Base-by-base conservation (phyloP, 1,140 invertebrate species). In the Drosophila nasuta region DNA sequence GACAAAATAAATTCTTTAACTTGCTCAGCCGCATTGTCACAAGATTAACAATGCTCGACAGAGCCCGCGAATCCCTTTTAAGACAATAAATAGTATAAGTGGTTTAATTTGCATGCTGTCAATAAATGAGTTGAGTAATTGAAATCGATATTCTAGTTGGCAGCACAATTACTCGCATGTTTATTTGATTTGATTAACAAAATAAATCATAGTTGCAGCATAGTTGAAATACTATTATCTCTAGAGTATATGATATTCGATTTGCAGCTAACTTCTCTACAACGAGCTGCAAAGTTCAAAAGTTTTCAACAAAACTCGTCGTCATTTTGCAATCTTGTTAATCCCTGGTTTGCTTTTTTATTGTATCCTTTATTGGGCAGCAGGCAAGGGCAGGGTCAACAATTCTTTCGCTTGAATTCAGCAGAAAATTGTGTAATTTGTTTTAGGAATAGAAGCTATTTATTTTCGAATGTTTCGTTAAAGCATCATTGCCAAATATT, bases 1-100 rank as follows among this genome's bases (percentile, higher is more conserved):
- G 64, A 51, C 54, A 63, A 67, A 52, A 52, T 56, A 63, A 63
- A 63, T 67, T 70, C 48, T 58, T 78, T 5, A 51, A 62, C 25
- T 63, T 63, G 63, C 28, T 25, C 38, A 59, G 65, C 25, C 15
- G 13, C 45, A 45, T 59, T 77, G 48, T 59, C 65, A 25, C 28
- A 2, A 62, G 43, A 30, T 69, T 69, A 30, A 58, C 33, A 45
- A 15, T 54, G 25, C 4, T 15, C 30, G 35, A 33, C 3, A 41
- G 17, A 38, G 10, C 15, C 11, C 11, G n/a, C 41, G n/a, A 43
- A 43, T 43, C n/a, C 13, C 5, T 13, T 17, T 25, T 38, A 25
- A 25, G 35, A 3, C 6, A 28, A 11, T 54, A 33, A 54, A 15
- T 15, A 52, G 15, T 30, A 30, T 30, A 49, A 49, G 41, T 13